Base-by-base conservation (phyloP, 2,888 invertebrate species). In the Eueremaeus valkanovi region DNA sequence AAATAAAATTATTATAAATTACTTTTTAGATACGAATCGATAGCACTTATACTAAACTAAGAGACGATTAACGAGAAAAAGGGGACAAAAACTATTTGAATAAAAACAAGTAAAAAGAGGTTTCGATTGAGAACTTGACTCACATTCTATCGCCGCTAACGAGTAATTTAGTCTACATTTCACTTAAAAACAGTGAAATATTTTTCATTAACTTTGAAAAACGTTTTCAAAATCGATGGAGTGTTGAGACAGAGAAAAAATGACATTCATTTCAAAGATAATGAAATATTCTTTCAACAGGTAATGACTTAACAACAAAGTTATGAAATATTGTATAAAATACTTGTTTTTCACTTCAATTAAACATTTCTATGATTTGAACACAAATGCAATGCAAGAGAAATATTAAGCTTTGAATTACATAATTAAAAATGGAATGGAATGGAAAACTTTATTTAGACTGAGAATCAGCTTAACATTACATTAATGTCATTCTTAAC, bases 21-120 rank as follows among this genome's bases (percentile, higher is more conserved):
- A 51, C 18, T 36, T 8, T 21, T 51, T n/a, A n/a, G 51, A 51
- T 51, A n/a, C 6, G n/a, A 51, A 51, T 51, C 51, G 51, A 51
- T 51, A 51, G 51, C 51, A 16, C n/a, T 51, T 51, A 36, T 36
- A 36, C 36, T 36, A 5, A 8, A 36, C 36, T 51, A n/a, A 8
- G 21, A 51, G 18, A 51, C 51, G 51, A 51, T 51, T 51, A 51
- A n/a, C 51, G 42, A 45, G 42, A 51, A 51, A 51, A 51, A 51
- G 51, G 51, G 51, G 51, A 51, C 51, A 51, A 51, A 51, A 51
- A 51, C 3, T n/a, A 21, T n/a, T 51, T 18, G 1, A 45, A 45
- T 45, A 18, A 45, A 16, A 45, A 45, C 18, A 45, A 45, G n/a
- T 3, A n/a, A 51, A 51, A 51, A 51, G 51, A 51, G 51, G 51